phyloP scores from a whole-genome alignment of 2,113 vertebrate genomes.

The Bucco capensis region DNA sequence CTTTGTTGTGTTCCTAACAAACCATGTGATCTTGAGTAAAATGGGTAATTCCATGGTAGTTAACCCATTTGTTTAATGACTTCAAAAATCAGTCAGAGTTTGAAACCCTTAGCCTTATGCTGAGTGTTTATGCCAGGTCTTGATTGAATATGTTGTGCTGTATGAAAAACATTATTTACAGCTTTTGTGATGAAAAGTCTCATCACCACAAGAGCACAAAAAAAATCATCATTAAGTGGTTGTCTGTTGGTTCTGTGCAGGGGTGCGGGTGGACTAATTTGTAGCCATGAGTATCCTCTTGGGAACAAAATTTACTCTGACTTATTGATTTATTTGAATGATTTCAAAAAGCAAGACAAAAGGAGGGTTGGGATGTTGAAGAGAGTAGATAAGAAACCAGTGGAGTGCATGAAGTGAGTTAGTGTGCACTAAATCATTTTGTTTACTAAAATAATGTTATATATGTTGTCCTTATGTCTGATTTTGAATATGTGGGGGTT shows the following conservation, averaged over 20 bases:
- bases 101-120: background rate
- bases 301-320: background rate
- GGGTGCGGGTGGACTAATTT: slow-evolving; percentile 23
- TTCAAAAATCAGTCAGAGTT: background rate
- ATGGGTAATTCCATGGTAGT: background rate
- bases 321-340: background rate
- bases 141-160: background rate
- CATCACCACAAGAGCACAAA: background rate
- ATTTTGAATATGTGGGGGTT: background rate
- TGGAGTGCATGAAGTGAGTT: background rate
- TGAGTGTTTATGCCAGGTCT: background rate
- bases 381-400: background rate
- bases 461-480: background rate
- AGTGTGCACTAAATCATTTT: background rate
- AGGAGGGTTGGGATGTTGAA: background rate
- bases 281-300: background rate
- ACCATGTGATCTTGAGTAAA: background rate
- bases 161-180: background rate
- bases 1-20: background rate
- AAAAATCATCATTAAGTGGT: background rate
- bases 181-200: background rate
- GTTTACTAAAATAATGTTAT: background rate
- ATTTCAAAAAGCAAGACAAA: background rate
- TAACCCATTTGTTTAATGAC: background rate
- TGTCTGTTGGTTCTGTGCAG: background rate